Evolutionary conservation across 1,140 invertebrate species (phyloP).

Genomic region (Brachionus rubens): DNA sequence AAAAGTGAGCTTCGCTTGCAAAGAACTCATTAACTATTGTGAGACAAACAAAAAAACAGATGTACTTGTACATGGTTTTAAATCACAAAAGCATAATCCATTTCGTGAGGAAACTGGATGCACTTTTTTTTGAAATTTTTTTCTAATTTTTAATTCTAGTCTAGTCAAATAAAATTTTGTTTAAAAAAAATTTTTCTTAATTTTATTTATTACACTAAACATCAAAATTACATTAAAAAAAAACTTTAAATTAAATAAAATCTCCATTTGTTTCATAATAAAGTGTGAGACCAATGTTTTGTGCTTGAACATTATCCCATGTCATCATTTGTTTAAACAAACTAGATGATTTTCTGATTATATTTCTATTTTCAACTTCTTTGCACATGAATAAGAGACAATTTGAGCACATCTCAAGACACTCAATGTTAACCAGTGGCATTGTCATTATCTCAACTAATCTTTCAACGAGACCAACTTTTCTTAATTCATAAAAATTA

Average conservation of each 20-base stretch:
- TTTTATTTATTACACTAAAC: no score
- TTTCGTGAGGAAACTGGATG: conserved; percentile 45
- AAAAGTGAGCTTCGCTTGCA: conserved; percentile 44
- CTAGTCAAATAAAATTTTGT: no score
- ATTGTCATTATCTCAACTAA: neutral
- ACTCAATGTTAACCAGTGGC: neutral
- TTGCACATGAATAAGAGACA: neutral
- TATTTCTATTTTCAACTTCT: neutral
- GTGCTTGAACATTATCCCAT: neutral
- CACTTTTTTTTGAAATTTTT: conserved; percentile 10
- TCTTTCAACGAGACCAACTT: neutral
- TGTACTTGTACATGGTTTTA: conserved; percentile 45
- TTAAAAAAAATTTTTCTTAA: no score
- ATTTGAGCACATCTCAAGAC: neutral
- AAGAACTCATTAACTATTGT: conserved; percentile 46
- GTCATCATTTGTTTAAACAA: conserved; percentile 4
- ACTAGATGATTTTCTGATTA: neutral
- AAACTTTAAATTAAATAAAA: no score
- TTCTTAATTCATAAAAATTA: neutral
- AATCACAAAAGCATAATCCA: conserved; percentile 45
- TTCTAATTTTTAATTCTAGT: no score
- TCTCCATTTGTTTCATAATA: neutral
- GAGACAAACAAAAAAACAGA: conserved; percentile 43
- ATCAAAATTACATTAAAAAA: no score
- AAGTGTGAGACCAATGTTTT: neutral